Percentiles rank a stretch among this genome's conserved stretches.
These are phyloP conservation scores for Prunella fulvescens DNA, from an alignment of 2,113 vertebrate genomes.

Conservation along the genomic window DNA sequence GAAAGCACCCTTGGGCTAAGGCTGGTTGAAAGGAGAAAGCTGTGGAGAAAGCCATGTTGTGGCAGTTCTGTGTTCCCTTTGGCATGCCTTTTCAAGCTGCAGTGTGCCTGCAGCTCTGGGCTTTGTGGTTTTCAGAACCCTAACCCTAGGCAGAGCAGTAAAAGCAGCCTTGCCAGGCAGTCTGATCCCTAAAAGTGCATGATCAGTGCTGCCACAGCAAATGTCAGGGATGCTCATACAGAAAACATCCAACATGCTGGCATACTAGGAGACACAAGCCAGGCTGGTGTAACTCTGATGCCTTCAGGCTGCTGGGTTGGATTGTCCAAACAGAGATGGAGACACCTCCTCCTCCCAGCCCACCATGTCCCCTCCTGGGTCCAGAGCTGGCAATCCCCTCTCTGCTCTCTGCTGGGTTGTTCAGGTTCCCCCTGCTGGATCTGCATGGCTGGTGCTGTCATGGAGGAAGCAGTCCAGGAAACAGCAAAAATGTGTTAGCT, in stretches of 20 bases:
- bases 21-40: too few relatives aligned
- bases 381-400: background rate
- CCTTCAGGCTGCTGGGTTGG: background rate
- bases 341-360: background rate
- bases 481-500: background rate
- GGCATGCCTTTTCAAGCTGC: too few relatives aligned
- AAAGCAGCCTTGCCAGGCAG: background rate
- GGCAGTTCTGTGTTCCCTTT: too few relatives aligned
- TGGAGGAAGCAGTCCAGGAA: fast-evolving
- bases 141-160: too few relatives aligned
- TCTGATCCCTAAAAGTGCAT: background rate
- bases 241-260: background rate
- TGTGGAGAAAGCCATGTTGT: too few relatives aligned
- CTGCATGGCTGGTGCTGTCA: background rate
- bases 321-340: background rate
- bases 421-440: background rate
- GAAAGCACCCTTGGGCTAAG: too few relatives aligned
- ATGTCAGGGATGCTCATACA: background rate
- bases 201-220: background rate
- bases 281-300: background rate
- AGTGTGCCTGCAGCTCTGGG: too few relatives aligned
- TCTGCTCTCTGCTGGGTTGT: background rate
- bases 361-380: background rate
- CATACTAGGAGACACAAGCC: background rate
- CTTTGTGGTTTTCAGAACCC: too few relatives aligned